Percentiles rank a stretch among this genome's conserved stretches.
These are phyloP conservation scores for Eupithecia subumbrata DNA, from an alignment of 2,888 invertebrate species.

Conservation along the genomic window DNA sequence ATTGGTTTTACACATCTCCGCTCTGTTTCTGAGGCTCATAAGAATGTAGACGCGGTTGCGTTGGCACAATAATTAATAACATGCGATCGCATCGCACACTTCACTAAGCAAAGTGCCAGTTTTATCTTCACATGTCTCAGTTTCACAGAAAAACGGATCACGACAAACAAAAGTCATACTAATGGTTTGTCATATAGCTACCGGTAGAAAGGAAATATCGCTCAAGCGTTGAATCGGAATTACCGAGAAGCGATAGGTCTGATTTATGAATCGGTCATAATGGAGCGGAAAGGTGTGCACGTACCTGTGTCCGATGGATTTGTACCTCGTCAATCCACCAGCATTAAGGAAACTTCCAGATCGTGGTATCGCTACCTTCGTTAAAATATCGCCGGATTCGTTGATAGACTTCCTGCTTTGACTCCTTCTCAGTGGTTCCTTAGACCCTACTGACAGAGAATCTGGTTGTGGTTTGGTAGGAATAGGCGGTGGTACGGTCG, in stretches of 20 bases:
- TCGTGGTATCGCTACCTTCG: conserved; percentile 93
- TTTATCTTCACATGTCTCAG: conserved; percentile 53
- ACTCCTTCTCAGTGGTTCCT: conserved; percentile 74
- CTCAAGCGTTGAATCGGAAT: conserved; percentile 57
- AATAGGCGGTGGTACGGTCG: conserved; percentile 77
- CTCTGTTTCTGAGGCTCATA: conserved; percentile 42
- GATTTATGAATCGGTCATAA: conserved; percentile 50
- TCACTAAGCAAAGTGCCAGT: conserved; percentile 67
- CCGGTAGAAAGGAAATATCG: conserved; percentile 61
- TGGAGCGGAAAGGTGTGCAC: conserved; percentile 56
- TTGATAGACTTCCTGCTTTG: conserved; percentile 78
- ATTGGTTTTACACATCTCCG: conserved; percentile 11
- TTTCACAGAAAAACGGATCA: conserved; percentile 60
- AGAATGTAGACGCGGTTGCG: conserved; percentile 74
- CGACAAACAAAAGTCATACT: conserved; percentile 51
- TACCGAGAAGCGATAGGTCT: conserved; percentile 50
- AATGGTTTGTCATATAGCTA: conserved; percentile 54
- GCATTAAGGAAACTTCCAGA: conserved; percentile 94
- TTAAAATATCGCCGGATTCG: conserved; percentile 91
- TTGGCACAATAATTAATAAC: conserved; percentile 68
- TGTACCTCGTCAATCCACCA: conserved; percentile 90
- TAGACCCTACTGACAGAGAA: conserved; percentile 58
- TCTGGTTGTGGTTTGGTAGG: conserved; percentile 70
- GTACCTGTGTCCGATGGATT: conserved; percentile 87
- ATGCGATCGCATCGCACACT: conserved; percentile 73